These are phyloP conservation scores for Alces alces DNA, from an alignment of 2,113 vertebrate species.

Conservation along the genomic window DNA sequence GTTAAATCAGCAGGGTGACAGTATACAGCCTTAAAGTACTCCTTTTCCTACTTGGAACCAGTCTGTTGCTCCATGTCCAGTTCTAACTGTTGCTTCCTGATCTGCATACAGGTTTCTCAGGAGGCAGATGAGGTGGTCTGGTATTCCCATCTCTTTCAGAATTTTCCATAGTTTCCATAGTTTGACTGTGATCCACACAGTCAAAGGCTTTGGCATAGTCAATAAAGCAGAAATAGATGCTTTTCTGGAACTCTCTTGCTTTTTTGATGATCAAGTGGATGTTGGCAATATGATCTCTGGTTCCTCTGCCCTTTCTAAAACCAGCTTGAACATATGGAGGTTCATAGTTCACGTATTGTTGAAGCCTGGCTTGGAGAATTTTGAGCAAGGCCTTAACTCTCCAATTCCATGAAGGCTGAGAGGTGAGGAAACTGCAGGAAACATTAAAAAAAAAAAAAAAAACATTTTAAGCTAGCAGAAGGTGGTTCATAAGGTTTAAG, in stretches of 20 bases:
- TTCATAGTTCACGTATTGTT: not conserved
- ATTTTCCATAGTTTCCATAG: not conserved
- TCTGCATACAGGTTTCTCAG: not conserved
- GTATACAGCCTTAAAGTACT: not conserved
- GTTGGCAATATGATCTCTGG: not conserved
- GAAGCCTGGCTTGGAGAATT: not conserved
- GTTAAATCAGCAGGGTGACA: not conserved
- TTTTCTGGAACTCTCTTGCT: not conserved
- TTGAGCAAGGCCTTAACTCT: not conserved
- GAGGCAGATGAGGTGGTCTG: not conserved
- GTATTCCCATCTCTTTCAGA: not conserved
- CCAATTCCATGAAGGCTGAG: too few relatives aligned
- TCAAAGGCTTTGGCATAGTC: not conserved
- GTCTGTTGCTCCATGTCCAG: not conserved
- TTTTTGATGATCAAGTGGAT: not conserved
- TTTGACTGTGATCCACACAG: not conserved
- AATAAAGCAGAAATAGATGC: not conserved
- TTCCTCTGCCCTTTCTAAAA: not conserved
- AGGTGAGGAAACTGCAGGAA: not conserved
- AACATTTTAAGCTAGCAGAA: not conserved
- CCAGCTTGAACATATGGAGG: not conserved
- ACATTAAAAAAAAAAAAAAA: not conserved
- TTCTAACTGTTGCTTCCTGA: not conserved
- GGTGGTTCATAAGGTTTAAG: not conserved
- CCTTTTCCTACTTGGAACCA: not conserved